These are phyloP conservation scores for Delphinapterus leucas DNA, from an alignment of 2,113 vertebrate genomes.

Conservation along the genomic window DNA sequence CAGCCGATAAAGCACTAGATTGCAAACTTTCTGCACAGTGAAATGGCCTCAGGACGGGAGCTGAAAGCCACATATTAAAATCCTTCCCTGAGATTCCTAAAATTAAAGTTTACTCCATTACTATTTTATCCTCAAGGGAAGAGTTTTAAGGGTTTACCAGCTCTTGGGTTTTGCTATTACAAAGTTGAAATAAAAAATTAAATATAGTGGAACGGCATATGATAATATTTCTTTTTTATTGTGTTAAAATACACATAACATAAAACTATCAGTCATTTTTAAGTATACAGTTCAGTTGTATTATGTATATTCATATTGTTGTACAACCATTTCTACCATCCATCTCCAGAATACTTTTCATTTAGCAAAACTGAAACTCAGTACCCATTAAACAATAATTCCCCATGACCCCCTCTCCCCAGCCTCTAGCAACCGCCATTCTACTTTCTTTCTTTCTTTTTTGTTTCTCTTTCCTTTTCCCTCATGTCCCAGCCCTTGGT, in stretches of 20 bases:
- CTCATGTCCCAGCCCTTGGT: not conserved
- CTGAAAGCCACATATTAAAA: constrained; percentile 59
- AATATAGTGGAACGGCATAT: not conserved
- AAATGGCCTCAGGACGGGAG: constrained; percentile 62
- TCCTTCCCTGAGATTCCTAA: constrained; percentile 34
- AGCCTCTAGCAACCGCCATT: not conserved
- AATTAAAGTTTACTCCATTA: constrained; percentile 59
- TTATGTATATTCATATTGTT: not conserved
- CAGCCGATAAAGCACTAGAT: not conserved
- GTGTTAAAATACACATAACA: not conserved
- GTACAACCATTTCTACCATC: not conserved
- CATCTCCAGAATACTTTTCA: not conserved
- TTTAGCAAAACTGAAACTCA: not conserved
- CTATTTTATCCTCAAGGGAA: constrained; percentile 51
- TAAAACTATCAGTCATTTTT: not conserved
- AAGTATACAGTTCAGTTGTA: not conserved
- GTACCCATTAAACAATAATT: not conserved
- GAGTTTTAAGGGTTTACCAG: constrained; percentile 33
- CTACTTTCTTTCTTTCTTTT: not conserved
- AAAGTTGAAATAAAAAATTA: constrained; percentile 44
- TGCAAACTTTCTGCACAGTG: constrained; percentile 2
- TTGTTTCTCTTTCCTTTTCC: not conserved
- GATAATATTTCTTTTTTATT: not conserved
- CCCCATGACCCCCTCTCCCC: not conserved
- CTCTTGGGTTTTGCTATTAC: constrained; percentile 32